Percentiles rank a stretch among this genome's conserved stretches.
phyloP scores from a whole-genome alignment of 2,888 invertebrate species.

The Netelia virgata region DNA sequence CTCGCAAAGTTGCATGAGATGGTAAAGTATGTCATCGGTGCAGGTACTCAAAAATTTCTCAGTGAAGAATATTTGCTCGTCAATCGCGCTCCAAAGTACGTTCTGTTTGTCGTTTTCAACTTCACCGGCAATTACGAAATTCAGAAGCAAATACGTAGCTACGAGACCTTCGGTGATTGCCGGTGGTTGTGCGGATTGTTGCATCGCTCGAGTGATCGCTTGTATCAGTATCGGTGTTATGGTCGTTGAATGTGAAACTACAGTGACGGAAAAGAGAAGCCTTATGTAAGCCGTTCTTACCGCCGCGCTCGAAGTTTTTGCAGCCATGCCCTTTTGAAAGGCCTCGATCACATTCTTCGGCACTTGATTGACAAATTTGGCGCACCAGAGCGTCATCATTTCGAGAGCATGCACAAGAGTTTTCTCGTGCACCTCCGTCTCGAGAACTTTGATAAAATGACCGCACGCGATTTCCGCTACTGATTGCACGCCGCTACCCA shows the following conservation, averaged over 20 bases:
- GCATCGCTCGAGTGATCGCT: slow-evolving; percentile 91
- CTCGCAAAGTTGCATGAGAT: slow-evolving; percentile 91
- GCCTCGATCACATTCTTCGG: slow-evolving; percentile 89
- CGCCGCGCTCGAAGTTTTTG: slow-evolving; percentile 91
- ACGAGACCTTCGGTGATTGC: slow-evolving; percentile 90
- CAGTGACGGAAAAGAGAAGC: slow-evolving; percentile 86
- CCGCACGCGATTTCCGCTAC: slow-evolving; percentile 88
- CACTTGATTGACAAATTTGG: slow-evolving; percentile 88
- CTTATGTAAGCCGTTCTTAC: slow-evolving; percentile 93
- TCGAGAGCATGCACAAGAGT: slow-evolving; percentile 93
- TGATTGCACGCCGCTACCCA: slow-evolving; percentile 86
- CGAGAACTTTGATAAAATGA: slow-evolving; percentile 92
- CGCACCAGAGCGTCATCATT: slow-evolving; percentile 93
- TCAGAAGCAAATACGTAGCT: slow-evolving; percentile 89
- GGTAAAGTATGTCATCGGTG: slow-evolving; percentile 89
- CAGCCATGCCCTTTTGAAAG: slow-evolving; percentile 90
- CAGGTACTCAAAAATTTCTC: slow-evolving; percentile 92
- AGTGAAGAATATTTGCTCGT: slow-evolving; percentile 92
- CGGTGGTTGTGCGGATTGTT: slow-evolving; percentile 90
- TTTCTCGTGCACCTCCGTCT: slow-evolving; percentile 96
- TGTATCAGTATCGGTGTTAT: slow-evolving; percentile 89
- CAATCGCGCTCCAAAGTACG: slow-evolving; percentile 89
- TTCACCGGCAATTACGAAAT: slow-evolving; percentile 86
- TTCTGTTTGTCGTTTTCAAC: slow-evolving; percentile 86
- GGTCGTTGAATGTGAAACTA: slow-evolving; percentile 73